Evolutionary conservation across 2,888 invertebrate species (phyloP), one percentile per base, ranked within the genome.

Genomic region (Ectemnius continuus): DNA sequence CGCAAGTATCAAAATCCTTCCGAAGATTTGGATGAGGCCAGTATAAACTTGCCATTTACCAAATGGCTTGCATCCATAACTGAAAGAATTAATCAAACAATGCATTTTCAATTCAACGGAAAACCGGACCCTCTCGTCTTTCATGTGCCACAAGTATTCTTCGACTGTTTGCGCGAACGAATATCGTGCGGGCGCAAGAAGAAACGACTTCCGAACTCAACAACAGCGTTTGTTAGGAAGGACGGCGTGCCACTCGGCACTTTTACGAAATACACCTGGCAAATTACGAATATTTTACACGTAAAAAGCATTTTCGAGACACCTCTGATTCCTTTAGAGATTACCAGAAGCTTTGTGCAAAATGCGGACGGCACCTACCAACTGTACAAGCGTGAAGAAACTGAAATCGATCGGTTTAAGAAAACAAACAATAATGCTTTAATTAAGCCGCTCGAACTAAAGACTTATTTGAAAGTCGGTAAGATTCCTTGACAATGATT

Each of bases 41-140:
- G 80, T 46, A 86, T 90, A 0, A 90, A 87, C 61, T 88, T 93
- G 76, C 88, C 90, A 8, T 96, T 96, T 88, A 91, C 93, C 11
- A 92, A 94, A 62, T 96, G 96, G 96, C 91, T 96, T 59, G 93
- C 94, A 1, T 94, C 95, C 84, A 94, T 96, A 14, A 95, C 96
- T 11, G 96, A 96, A 88, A 92, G 94, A 26, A 94, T 96, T 66
- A 96, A 96, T 91, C 94, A 94, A 79, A 93, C 94, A 14, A 94
- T 96, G 93, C 94, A 94, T 87, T 95, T 94, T 87, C 94, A 94
- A 83, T 94, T 94, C 84, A 92, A 93, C 85, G 94, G 94, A 70
- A 93, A 93, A 83, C 93, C 94, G 8, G 94, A 95, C 47, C 93
- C 94, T 0, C 91, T 95, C 26, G 93, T 93, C 13, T 95, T 96